These are phyloP conservation scores for Lycocerus yunnanus DNA, from an alignment of 2,888 invertebrate species.

Conservation along the genomic window DNA sequence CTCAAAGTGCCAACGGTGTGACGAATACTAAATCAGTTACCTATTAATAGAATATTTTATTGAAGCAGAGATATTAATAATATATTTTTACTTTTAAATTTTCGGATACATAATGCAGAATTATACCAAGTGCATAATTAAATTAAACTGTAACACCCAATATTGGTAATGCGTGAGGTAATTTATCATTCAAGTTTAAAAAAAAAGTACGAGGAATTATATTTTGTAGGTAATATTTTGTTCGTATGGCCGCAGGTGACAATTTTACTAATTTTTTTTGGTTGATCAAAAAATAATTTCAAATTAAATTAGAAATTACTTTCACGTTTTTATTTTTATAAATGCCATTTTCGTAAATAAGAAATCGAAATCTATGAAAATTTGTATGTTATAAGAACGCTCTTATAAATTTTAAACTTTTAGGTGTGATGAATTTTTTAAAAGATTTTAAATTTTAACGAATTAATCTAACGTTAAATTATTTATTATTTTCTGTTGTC, in stretches of 20 bases:
- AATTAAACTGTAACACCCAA: neutral
- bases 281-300: neutral
- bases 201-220: neutral
- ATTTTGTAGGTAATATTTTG: neutral
- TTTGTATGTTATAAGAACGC: neutral
- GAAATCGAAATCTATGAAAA: neutral
- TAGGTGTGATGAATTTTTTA: neutral
- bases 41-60: constrained; percentile 13
- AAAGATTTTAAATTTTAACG: neutral
- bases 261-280: neutral
- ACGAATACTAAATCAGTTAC: constrained; percentile 10
- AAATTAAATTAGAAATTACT: neutral
- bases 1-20: constrained; percentile 5
- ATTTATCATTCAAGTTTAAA: neutral
- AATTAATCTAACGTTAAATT: neutral
- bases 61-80: constrained; percentile 16
- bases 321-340: neutral
- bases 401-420: neutral
- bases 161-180: neutral
- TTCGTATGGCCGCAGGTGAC: neutral
- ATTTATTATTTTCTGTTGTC: neutral
- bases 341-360: neutral
- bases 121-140: neutral
- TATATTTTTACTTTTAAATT: constrained; percentile 14
- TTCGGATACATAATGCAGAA: constrained; percentile 1